phyloP scores from a whole-genome alignment of 2,888 invertebrate genomes.

The Colletes collaris region DNA sequence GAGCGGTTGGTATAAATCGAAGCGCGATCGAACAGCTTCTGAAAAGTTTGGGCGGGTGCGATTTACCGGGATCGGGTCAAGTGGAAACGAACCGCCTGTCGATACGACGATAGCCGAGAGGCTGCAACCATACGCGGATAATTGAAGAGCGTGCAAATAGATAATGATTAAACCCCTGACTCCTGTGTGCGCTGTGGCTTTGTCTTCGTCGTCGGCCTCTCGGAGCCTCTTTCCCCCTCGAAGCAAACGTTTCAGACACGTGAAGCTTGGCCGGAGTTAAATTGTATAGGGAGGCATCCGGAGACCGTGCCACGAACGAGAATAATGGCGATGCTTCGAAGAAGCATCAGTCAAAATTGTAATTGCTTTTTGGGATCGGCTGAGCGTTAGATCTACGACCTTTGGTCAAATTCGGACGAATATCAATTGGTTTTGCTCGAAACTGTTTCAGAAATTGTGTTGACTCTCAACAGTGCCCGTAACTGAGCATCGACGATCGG shows the following conservation, averaged over 20 bases:
- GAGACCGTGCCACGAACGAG: no score
- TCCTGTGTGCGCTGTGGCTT: background rate
- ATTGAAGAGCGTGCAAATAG: conserved; percentile 38
- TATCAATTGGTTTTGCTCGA: no score
- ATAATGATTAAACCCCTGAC: conserved; percentile 22
- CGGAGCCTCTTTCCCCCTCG: background rate
- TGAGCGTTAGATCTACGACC: no score
- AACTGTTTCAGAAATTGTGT: no score
- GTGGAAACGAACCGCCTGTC: conserved; percentile 23
- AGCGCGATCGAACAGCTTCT: conserved; percentile 44
- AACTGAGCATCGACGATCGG: no score
- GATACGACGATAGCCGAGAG: conserved; percentile 13
- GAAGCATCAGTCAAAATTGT: no score
- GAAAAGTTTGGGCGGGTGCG: conserved; percentile 50
- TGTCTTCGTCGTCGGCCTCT: background rate
- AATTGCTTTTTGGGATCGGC: no score
- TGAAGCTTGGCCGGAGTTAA: background rate
- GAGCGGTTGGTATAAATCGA: background rate
- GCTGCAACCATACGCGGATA: conserved; percentile 27
- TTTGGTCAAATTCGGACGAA: no score
- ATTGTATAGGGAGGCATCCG: background rate
- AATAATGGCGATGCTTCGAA: no score
- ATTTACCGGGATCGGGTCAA: conserved; percentile 20
- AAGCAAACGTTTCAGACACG: conserved; percentile 12
- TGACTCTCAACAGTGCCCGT: no score